These are phyloP conservation scores for Myotis findleyi DNA, from an alignment of 2,797 vertebrate genomes.

Conservation along the genomic window DNA sequence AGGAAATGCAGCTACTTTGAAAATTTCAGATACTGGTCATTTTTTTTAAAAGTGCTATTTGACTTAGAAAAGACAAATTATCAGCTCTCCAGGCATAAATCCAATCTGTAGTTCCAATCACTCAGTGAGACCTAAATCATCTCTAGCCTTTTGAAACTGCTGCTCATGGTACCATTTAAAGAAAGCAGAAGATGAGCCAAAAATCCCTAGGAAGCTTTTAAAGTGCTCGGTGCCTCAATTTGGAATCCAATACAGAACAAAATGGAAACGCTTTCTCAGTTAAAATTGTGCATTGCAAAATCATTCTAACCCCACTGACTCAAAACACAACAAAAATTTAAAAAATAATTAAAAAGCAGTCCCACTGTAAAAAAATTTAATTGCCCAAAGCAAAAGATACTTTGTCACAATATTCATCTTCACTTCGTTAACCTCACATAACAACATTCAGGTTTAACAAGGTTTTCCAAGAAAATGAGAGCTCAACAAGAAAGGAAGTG, in stretches of 20 bases:
- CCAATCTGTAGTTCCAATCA: neutral
- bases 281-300: neutral
- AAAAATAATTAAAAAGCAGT: neutral
- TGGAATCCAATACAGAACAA: neutral
- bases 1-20: neutral
- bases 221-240: neutral
- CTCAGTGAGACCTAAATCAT: neutral
- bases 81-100: neutral
- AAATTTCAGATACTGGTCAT: neutral
- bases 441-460: neutral
- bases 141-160: neutral
- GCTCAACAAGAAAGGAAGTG: neutral
- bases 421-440: neutral
- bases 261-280: neutral
- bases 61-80: neutral
- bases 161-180: neutral
- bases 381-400: slow-evolving; percentile 25
- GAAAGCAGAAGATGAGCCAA: neutral
- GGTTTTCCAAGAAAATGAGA: neutral
- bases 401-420: neutral
- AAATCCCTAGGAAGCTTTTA: neutral
- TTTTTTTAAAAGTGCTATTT: neutral
- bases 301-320: neutral
- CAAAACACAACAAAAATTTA: neutral
- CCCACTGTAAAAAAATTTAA: neutral